phyloP scores from a whole-genome alignment of 2,113 vertebrate genomes.

The Antigone vipio region DNA sequence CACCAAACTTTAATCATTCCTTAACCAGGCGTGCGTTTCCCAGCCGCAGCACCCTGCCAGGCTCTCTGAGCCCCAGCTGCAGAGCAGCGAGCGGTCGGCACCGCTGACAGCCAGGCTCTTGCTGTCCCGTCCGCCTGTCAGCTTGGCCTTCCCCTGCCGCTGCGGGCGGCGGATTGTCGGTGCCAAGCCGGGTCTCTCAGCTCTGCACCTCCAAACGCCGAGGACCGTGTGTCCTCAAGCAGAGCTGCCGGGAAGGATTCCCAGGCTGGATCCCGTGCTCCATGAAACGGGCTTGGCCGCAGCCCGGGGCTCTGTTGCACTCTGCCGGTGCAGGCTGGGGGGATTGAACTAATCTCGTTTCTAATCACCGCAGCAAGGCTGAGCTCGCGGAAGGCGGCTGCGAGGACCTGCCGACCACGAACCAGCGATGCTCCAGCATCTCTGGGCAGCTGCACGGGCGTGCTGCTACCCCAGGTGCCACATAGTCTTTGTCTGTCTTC shows the following conservation, averaged over 20 bases:
- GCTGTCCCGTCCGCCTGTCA: not conserved
- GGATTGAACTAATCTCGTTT: not conserved
- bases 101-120: not conserved
- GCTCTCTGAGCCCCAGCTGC: not conserved
- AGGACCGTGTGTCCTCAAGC: not conserved
- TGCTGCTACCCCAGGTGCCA: not conserved
- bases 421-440: not conserved
- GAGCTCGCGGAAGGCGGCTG: rapidly evolving
- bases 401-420: rapidly evolving
- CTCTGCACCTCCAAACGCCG: not conserved
- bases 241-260: not conserved
- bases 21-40: not conserved
- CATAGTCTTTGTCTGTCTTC: not conserved
- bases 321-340: not conserved
- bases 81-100: not conserved
- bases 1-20: not conserved
- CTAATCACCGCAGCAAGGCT: not conserved
- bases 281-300: not conserved
- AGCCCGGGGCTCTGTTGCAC: not conserved
- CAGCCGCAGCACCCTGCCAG: not conserved
- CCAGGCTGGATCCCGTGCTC: not conserved
- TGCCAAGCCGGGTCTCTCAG: not conserved
- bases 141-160: not conserved
- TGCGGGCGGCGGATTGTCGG: not conserved
- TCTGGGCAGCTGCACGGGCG: not conserved